Base-by-base conservation (phyloP, 2,888 invertebrate species). In the Stegana nigrithorax region DNA sequence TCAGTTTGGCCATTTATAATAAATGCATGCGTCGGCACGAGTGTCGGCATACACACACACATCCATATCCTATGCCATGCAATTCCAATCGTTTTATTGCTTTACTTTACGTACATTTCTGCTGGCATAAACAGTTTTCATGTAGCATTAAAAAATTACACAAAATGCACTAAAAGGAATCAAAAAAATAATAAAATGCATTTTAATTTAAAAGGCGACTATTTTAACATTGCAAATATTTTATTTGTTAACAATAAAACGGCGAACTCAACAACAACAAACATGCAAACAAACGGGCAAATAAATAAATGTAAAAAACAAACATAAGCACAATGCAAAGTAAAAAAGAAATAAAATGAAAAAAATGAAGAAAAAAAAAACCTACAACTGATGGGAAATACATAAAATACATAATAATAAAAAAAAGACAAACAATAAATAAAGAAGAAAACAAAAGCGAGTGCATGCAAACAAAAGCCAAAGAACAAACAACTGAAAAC, bases 241-340 rank as follows among this genome's bases (percentile, higher is more conserved):
- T 75, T 74, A 76, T 78, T 76, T 78, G 78, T 76, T 75, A 76
- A 75, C 78, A 78, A 76, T 78, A 78, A 78, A 75, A 21, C 1
- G 36, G 12, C 50, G 26, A 27, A 1, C 12, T 12, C 2, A 55
- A 32, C 55, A 36, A 36, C 17, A 32, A 36, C 32, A 29, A 29
- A 29, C 36, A 56, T 21, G 23, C 25, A 56, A 36, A 56, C 36
- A 56, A 19, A 56, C n/a, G 21, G 19, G 14, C 32, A 56, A 23
- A 19, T n/a, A 56, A 23, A 19, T 23, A 56, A 56, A 56, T 77
- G 72, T 76, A 73, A 66, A 75, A 78, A 71, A 70, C 67, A 67
- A 60, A 57, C 47, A 57, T 56, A 45, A 44, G 8, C 47, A 47
- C 65, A 66, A n/a, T n/a, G n/a, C n/a, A n/a, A n/a, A n/a, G n/a